phyloP scores from a whole-genome alignment of 2,888 invertebrate species.

The Pachliopta kotzebuea region DNA sequence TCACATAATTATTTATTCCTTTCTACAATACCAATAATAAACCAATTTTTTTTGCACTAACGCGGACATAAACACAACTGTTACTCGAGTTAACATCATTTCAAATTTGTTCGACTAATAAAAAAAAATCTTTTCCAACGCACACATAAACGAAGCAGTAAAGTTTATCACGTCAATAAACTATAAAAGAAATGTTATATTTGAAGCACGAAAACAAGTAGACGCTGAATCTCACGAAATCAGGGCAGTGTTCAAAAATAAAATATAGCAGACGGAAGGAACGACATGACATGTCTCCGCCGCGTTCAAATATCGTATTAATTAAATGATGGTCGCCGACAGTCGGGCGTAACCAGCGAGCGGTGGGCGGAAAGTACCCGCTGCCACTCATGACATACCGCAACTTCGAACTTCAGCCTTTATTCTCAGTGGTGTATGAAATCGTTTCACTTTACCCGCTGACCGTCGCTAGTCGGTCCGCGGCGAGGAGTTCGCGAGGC shows the following conservation, averaged over 20 bases:
- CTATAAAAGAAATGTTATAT: conserved; percentile 10
- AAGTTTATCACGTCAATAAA: conserved; percentile 8
- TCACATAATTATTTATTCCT: conserved; percentile 49
- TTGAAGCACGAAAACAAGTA: conserved; percentile 8
- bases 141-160: conserved; percentile 4
- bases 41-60: conserved; percentile 11
- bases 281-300: conserved; percentile 56
- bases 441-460: conserved; percentile 31
- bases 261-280: conserved; percentile 37
- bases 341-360: conserved; percentile 66
- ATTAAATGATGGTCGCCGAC: conserved; percentile 69
- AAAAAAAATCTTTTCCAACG: background rate
- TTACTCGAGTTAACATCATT: conserved; percentile 8
- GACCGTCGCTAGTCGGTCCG: conserved; percentile 38
- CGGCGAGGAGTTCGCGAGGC: conserved; percentile 60
- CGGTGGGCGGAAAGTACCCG: conserved; percentile 58
- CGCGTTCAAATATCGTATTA: conserved; percentile 72
- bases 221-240: conserved; percentile 2
- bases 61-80: conserved; percentile 6
- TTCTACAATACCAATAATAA: conserved; percentile 26
- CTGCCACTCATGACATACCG: conserved; percentile 9
- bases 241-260: conserved; percentile 35
- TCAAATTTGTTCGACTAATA: background rate
- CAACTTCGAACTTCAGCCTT: conserved; percentile 46
- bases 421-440: conserved; percentile 41